phyloP scores from a whole-genome alignment of 2,888 invertebrate species.

The Tipula confusa region DNA sequence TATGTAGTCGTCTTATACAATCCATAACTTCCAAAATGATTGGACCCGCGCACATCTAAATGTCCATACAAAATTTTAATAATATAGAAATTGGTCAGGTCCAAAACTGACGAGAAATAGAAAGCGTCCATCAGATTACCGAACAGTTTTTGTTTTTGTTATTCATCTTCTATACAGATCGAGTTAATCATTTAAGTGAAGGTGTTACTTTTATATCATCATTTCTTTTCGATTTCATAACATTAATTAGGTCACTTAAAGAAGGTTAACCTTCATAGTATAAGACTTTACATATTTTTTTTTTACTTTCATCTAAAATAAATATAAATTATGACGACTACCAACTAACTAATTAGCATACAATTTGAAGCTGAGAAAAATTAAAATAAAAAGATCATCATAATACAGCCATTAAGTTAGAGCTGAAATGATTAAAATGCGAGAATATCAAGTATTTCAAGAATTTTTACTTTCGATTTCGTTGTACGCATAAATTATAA shows the following conservation, averaged over 20 bases:
- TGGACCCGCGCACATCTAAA: too few species aligned
- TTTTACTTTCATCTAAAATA: conserved; percentile 25
- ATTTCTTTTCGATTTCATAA: conserved; percentile 20
- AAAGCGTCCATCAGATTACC: background rate
- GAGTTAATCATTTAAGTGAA: background rate
- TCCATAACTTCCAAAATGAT: background rate
- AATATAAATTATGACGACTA: conserved; percentile 12
- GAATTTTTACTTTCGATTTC: background rate
- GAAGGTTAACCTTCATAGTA: conserved; percentile 4
- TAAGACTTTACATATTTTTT: background rate
- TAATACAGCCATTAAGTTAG: background rate
- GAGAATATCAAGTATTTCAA: background rate
- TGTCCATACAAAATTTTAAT: background rate
- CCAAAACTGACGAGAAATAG: background rate
- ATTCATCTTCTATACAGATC: too few species aligned
- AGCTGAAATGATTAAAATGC: background rate
- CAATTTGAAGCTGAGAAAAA: background rate
- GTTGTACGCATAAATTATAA: background rate
- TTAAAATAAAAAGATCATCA: background rate
- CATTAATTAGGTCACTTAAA: background rate
- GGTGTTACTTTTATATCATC: conserved; percentile 9
- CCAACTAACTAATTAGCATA: background rate
- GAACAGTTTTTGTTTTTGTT: too few species aligned
- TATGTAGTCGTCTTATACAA: background rate
- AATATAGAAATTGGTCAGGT: background rate